Percentiles rank a stretch among this genome's conserved stretches.
Conservation (phyloP, 1,140 invertebrate species). For the Cephus cinctus region DNA sequence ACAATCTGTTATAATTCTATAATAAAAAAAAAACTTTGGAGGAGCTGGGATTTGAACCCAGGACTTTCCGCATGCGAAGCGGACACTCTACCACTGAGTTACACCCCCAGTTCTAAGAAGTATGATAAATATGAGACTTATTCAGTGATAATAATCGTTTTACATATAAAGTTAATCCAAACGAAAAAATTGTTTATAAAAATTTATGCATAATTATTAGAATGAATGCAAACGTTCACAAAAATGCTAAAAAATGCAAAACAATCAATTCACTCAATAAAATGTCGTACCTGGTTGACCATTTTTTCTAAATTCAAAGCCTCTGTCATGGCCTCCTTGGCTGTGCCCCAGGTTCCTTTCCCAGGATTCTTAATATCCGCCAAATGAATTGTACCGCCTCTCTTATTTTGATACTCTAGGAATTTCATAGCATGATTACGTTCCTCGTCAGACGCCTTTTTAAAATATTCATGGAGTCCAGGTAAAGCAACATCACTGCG, state of each 20-base stretch:
- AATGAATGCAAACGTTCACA: no score
- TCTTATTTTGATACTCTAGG: conserved; percentile 79
- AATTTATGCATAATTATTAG: no score
- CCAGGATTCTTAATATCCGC: conserved; percentile 61
- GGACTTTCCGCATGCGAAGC: conserved; percentile 53
- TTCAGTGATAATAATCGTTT: no score
- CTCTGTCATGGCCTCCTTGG: conserved; percentile 68
- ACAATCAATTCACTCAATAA: not conserved
- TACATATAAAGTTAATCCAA: no score
- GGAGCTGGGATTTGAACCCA: conserved; percentile 53
- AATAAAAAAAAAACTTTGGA: conserved; percentile 27
- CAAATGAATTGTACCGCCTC: conserved; percentile 70
- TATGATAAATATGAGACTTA: no score
- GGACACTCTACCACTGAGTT: conserved; percentile 53
- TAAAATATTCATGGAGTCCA: conserved; percentile 72
- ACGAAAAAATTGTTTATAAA: no score
- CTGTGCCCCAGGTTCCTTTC: conserved; percentile 63
- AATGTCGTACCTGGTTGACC: conserved; percentile 66
- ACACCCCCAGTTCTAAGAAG: conserved; percentile 44
- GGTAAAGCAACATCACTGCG: conserved; percentile 76
- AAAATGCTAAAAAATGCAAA: not conserved
- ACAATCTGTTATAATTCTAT: conserved; percentile 3
- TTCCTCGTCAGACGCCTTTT: conserved; percentile 73
- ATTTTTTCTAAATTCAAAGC: conserved; percentile 75
- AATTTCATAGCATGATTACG: conserved; percentile 72